Conservation (phyloP, 2,113 vertebrate species). For the Todiramphus saurophagus region DNA sequence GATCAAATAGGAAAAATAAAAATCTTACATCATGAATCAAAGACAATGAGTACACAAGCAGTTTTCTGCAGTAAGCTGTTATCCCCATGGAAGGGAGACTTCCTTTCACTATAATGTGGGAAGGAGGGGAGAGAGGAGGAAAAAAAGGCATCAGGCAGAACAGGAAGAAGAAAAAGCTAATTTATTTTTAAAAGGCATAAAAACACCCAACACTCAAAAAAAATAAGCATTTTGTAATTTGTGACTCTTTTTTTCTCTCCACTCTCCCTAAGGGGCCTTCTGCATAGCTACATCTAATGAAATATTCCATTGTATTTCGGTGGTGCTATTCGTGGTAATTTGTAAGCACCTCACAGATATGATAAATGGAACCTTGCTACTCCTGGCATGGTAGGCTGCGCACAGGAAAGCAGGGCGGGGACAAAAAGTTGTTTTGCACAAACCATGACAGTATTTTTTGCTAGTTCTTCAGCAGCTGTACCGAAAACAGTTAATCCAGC, state of each 20-base stretch:
- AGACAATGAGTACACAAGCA: neutral
- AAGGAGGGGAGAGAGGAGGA: neutral
- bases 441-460: neutral
- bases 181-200: neutral
- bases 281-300: neutral
- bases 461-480: neutral
- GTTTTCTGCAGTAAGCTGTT: neutral
- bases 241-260: neutral
- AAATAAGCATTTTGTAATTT: neutral
- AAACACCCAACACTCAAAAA: neutral
- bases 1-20: neutral
- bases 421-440: neutral
- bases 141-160: neutral
- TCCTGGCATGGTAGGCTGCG: neutral
- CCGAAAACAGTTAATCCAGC: neutral
- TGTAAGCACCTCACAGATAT: neutral
- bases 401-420: rapidly evolving
- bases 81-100: neutral
- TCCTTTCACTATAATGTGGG: neutral
- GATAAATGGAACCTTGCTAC: neutral
- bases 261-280: neutral
- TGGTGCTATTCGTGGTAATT: neutral
- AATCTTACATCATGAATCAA: neutral
- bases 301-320: neutral
- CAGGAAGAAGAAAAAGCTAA: neutral